phyloP scores from a whole-genome alignment of 2,888 invertebrate genomes.

The Eupeodes luniger region DNA sequence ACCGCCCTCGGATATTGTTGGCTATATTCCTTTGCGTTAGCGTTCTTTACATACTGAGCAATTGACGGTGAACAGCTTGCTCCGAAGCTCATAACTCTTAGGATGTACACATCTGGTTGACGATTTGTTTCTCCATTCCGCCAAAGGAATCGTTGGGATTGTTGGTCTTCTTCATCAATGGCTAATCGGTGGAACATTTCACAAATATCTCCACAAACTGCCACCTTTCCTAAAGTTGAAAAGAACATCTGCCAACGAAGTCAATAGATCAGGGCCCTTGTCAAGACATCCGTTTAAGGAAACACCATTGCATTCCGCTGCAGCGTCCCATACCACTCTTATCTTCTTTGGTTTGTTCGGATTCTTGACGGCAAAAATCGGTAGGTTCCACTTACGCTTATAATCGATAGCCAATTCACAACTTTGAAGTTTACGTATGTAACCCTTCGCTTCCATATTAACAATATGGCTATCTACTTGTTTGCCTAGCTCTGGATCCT shows the following conservation, averaged over 20 bases:
- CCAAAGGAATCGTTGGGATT: constrained; percentile 47
- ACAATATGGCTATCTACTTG: constrained; percentile 46
- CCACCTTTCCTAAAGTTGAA: constrained; percentile 80
- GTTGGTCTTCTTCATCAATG: too few relatives aligned
- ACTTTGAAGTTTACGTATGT: too few relatives aligned
- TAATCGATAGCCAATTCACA: too few relatives aligned
- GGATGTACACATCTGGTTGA: constrained; percentile 69
- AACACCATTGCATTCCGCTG: constrained; percentile 76
- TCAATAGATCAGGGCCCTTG: constrained; percentile 79
- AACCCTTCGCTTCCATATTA: too few relatives aligned
- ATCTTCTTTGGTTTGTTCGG: constrained; percentile 63
- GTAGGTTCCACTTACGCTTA: constrained; percentile 67
- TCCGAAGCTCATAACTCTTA: constrained; percentile 77
- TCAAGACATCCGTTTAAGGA: constrained; percentile 78
- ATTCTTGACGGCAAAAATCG: constrained; percentile 75
- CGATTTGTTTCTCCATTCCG: constrained; percentile 56
- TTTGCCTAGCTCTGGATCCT: constrained; percentile 41
- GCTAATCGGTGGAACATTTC: too few relatives aligned
- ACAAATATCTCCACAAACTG: constrained; percentile 73
- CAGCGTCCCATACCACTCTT: constrained; percentile 80
- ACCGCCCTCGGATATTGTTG: constrained; percentile 63
- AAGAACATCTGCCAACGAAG: constrained; percentile 79
- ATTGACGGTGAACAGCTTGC: constrained; percentile 76
- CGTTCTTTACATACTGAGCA: constrained; percentile 75
- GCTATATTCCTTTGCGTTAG: constrained; percentile 68